Evolutionary conservation across 2,113 vertebrate species (phyloP).

Genomic region (Rallus limicola): DNA sequence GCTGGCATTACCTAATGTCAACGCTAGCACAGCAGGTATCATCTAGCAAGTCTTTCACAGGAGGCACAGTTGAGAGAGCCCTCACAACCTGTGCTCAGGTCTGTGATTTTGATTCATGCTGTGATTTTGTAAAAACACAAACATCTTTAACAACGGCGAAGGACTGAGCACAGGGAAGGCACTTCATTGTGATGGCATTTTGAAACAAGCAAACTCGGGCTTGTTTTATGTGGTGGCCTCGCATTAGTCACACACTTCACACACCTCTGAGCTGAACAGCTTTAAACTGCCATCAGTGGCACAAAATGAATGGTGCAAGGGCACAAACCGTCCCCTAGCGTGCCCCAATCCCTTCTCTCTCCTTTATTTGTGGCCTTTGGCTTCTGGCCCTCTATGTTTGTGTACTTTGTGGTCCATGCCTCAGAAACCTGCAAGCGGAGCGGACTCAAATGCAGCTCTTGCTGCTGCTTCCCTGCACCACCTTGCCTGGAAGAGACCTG

Average conservation of each 20-base stretch:
- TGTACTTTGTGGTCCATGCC: not conserved
- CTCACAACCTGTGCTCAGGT: not conserved
- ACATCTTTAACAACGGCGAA: not conserved
- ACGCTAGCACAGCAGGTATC: not conserved
- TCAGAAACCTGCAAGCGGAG: not conserved
- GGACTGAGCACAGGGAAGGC: not conserved
- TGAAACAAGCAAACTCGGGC: not conserved
- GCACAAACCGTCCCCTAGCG: not conserved
- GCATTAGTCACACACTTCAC: not conserved
- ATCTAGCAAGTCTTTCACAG: not conserved
- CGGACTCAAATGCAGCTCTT: not conserved
- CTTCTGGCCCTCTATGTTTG: not conserved
- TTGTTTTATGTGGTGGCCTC: not conserved
- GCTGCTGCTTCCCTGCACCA: not conserved
- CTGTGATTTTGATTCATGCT: not conserved
- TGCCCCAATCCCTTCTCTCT: not conserved
- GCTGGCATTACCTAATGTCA: not conserved
- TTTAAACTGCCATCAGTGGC: not conserved
- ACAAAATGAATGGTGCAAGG: not conserved
- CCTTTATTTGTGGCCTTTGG: not conserved
- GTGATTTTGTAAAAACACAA: not conserved
- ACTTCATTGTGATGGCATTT: not conserved
- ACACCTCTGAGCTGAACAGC: not conserved
- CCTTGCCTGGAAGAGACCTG: not conserved
- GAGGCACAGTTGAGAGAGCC: not conserved